Evolutionary conservation across 2,888 invertebrate species (phyloP), one percentile per base, ranked within the genome.

Genomic region (Shargacucullia verbasci): DNA sequence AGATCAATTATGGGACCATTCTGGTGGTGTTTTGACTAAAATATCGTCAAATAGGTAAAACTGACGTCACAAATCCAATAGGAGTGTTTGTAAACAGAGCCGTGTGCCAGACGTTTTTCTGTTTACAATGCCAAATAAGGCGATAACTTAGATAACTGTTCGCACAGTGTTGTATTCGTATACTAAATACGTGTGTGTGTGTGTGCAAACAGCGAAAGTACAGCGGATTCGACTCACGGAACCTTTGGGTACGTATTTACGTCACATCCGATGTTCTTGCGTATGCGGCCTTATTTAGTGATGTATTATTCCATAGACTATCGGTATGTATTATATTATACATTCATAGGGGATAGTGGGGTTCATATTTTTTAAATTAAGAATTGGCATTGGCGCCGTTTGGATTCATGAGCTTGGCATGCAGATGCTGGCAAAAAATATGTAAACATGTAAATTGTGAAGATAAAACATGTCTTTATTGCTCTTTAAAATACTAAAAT

Each of bases 181-280:
- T 41, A 12, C 50, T 45, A 15, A 47, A 20, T 33, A 38, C 20
- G 37, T 48, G 48, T 59, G 59, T 76, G 70, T 80, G 70, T 66
- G 70, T 77, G 67, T 57, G 75, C 81, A 79, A 86, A 86, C 69
- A 87, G 77, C 76, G 79, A 85, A 84, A 85, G 84, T 79, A 68
- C 63, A 47, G 52, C 73, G 79, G 77, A 65, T 82, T 76, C 71
- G 49, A 70, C 77, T 79, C 73, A 70, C 81, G 81, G 82, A 86
- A 82, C 81, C 73, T 34, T 40, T 67, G 65, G 58, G 64, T 67
- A 59, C 63, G 53, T 64, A 67, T 66, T 80, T 82, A 76, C 82
- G 79, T 82, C 83, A 83, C 71, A 69, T 82, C 83, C 82, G 76
- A 81, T 73, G 44, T 59, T 76, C 69, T 68, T 75, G 73, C 76